Evolutionary conservation across 2,113 vertebrate species (phyloP), one percentile per base, ranked within the genome.

Genomic region (Addax nasomaculatus): DNA sequence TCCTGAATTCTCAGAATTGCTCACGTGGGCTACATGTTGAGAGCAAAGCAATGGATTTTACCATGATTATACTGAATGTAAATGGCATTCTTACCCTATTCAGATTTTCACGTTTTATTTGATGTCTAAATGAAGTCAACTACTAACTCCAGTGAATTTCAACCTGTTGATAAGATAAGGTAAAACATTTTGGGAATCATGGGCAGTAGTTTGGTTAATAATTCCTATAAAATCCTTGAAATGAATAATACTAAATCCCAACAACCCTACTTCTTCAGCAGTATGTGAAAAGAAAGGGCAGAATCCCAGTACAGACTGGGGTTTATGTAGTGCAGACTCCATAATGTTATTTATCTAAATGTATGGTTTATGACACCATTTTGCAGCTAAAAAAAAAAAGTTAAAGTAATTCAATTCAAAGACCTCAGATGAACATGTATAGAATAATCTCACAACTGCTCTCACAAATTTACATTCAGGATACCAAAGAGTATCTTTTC

Each of bases 321-420:
- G 33, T 79, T 51, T 85, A 53, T 5, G 1, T 43, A 25, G 9
- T 33, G 19, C 17, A 79, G 49, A 17, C 23, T 94, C 49, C 93
- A 94, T 55, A 80, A 83, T 3, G 12, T 89, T 17, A 45, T 70
- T 85, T 85, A 85, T 79, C 49, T 94, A 84, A 94, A 84, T 3
- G 6, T 57, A 27, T 45, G 27, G 45, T 88, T 89, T 79, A 92
- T 88, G 53, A 60, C 10, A 55, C 11, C 27, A 89, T 87, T 76
- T 36, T 30, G 6, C 30, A 47, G 39, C 60, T 30, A 8, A 53
- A 79, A 36, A 21, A 64, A 64, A 88, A 94, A 36, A 57, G 27
- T 84, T 91, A 83, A 96, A 96, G 30, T 84, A 89, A 94, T 58
- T 94, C 49, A 92, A 51, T 78, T 45, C 13, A 36, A 85, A 92